A percentile compares a stretch with the other conserved stretches of the same genome.
Evolutionary conservation across 2,888 invertebrate species (phyloP).

Genomic region (Eupithecia insigniata): DNA sequence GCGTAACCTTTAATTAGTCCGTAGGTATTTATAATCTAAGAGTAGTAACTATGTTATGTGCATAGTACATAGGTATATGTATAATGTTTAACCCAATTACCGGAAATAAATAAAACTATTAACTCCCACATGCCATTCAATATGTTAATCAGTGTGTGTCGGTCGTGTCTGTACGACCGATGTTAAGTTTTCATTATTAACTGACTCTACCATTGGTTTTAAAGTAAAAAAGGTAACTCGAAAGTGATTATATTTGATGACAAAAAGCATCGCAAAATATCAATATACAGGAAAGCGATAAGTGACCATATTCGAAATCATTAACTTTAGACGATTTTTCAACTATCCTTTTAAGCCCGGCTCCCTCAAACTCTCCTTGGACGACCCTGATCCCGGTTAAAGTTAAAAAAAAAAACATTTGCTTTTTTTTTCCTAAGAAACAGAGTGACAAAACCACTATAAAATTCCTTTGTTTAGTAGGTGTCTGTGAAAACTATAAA

Average conservation of each 20-base stretch:
- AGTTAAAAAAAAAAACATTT: not conserved
- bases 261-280: not conserved
- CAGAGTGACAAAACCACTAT: too few relatives aligned
- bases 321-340: not conserved
- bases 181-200: slow-evolving; percentile 45
- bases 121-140: slow-evolving; percentile 44
- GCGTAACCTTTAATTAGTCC: not conserved
- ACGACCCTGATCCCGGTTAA: not conserved
- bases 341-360: not conserved
- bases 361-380: not conserved
- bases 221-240: not conserved
- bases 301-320: not conserved
- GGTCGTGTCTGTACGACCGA: slow-evolving; percentile 35
- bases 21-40: not conserved
- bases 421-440: not conserved
- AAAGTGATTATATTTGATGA: not conserved
- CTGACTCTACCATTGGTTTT: slow-evolving; percentile 17
- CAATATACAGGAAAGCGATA: not conserved
- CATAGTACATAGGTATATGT: too few relatives aligned
- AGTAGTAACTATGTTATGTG: not conserved
- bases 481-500: not conserved
- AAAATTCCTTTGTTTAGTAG: not conserved
- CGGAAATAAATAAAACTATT: slow-evolving; percentile 27
- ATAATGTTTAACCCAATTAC: slow-evolving; percentile 25
- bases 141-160: slow-evolving; percentile 45